Base-by-base conservation (phyloP, 2,797 vertebrate species). In the Danio tinwini region DNA sequence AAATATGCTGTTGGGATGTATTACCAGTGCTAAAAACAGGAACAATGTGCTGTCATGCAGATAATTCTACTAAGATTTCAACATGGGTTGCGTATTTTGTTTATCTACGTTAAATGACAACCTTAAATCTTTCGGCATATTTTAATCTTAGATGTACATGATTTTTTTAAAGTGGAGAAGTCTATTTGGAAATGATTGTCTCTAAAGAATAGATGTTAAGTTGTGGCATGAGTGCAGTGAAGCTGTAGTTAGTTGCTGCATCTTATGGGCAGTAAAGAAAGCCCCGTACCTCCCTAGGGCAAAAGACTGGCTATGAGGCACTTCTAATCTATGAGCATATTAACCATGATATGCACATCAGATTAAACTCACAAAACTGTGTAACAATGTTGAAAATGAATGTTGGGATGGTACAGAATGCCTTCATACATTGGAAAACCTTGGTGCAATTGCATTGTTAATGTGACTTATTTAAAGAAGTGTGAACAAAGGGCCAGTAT, bases 331-430 rank as follows among this genome's bases (percentile, higher is more conserved):
- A 39, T 52, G 63, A 53, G 29, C 19, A 10, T 37, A 76, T 29
- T 53, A 79, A 84, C 65, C 50, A 53, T 29, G 21, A 79, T 82
- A 61, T 14, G 63, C 59, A 81, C 61, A 72, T 29, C n/a, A n/a
- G n/a, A n/a, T n/a, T 29, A 29, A 29, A 29, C 29, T 29, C 29
- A 29, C 29, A 29, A 29, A 29, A 29, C 29, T 29, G 29, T 29
- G 29, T 21, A 5, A 19, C 44, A 69, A n/a, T 14, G 37, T 11
- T 13, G 11, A 39, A 47, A 61, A 39, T 8, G 50, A 16, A 19
- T n/a, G 19, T 12, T 76, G 62, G 47, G 59, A 53, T 52, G 9
- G n/a, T 29, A 29, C 29, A 29, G 29, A 3, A 29, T 29, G 29
- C 29, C 29, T 29, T 29, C 29, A 3, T 29, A 29, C 29, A 29